Percentiles rank a stretch among this genome's conserved stretches.
These are phyloP conservation scores for Chrysolina haemoptera DNA, from an alignment of 2,888 invertebrate species.

Conservation along the genomic window DNA sequence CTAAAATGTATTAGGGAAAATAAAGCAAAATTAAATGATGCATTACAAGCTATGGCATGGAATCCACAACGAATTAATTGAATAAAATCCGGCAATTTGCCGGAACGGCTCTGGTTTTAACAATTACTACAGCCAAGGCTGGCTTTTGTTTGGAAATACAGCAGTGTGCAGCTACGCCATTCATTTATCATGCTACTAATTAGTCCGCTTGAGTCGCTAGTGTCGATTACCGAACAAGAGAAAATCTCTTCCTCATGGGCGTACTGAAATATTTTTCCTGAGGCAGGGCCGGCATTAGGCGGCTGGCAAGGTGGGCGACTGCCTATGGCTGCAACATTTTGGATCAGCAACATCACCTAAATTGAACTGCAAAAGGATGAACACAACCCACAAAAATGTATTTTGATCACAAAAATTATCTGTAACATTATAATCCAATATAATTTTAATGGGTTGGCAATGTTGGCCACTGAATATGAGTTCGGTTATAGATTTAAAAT, in stretches of 20 bases:
- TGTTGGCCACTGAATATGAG: no score
- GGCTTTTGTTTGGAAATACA: slow-evolving; percentile 51
- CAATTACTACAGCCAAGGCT: slow-evolving; percentile 49
- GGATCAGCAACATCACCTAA: no score
- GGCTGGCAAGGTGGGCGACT: no score
- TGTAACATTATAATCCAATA: no score
- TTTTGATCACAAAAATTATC: no score
- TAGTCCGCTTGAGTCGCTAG: slow-evolving; percentile 49
- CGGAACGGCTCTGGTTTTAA: slow-evolving; percentile 53
- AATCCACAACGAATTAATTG: slow-evolving; percentile 55
- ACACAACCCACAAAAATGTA: no score
- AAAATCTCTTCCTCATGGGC: slow-evolving; percentile 45
- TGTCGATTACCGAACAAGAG: slow-evolving; percentile 52
- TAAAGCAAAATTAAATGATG: slow-evolving; percentile 52
- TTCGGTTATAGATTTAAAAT: no score
- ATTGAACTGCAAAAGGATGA: no score
- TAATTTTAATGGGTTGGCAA: no score
- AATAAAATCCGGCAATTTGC: slow-evolving; percentile 56
- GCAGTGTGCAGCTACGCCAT: slow-evolving; percentile 44
- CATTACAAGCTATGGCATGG: slow-evolving; percentile 51
- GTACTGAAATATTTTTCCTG: slow-evolving; percentile 12
- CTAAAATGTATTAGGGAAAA: slow-evolving; percentile 50
- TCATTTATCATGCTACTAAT: slow-evolving; percentile 54
- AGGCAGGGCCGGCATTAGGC: neutral
- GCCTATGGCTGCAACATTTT: no score